Evolutionary conservation across 2,113 vertebrate genomes (phyloP), one percentile per base, ranked within the genome.

Genomic region (Muntiacus muntjak): DNA sequence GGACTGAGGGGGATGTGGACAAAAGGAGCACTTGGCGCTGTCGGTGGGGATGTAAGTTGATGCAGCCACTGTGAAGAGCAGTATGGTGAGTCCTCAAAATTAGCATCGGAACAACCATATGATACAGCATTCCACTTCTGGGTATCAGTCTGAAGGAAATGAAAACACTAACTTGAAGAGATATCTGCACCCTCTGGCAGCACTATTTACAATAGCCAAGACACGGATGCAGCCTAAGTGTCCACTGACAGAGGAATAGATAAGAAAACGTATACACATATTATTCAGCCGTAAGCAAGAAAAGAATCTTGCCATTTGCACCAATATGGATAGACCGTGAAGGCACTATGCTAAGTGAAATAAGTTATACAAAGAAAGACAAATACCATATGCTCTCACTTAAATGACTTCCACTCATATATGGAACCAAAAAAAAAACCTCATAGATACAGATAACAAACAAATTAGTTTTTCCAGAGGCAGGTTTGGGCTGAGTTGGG

Each of bases 1-100:
- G 45, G 26, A 47, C 45, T 19, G 0, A 45, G 2, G 14, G 4
- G 15, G 6, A 10, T 30, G 16, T 19, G 8, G 7, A 47, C 26
- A 79, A 79, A 47, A 79, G 45, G 76, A 50, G 17, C 43, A 30
- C 76, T 47, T 47, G 43, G 45, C 45, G 19, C 76, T 50, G 4
- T 50, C 33, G 7, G 15, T 47, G 45, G 45, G 76, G 10, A 30
- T 50, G 26, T 79, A 30, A 79, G 28, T 6, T 79, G 43, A 28
- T 28, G 15, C 45, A 33, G 45, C 14, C 28, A 79, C 26, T 50
- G 17, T 79, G 76, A 45, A 79, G 43, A 47, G 16, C 76, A 30
- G 26, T 30, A 47, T 8, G 45, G 15, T 17, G 76, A 45, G 11
- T 50, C 8, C 45, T 79, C 76, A 50, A 33, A 50, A 30, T 50